Evolutionary conservation across 2,113 vertebrate species (phyloP), one percentile per base, ranked within the genome.

Genomic region (Catharus minimus): DNA sequence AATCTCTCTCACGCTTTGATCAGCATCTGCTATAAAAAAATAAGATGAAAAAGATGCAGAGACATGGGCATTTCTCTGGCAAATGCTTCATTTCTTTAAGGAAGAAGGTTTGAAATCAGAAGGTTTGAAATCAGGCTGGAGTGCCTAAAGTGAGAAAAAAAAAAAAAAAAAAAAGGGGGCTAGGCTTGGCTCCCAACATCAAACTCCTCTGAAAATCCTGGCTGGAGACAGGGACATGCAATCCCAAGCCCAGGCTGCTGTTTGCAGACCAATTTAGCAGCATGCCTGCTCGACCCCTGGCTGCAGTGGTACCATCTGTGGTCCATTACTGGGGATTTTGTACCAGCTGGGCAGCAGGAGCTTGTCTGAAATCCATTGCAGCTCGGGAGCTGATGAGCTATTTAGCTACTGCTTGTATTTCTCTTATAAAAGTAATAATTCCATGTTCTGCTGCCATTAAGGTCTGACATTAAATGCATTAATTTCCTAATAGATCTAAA

Each of bases 331-430:
- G 2, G 67, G 66, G 78, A 82, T 95, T 92, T 95, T 71, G 44
- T 85, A 89, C 71, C 88, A 93, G 93, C 77, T 94, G 92, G 88
- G 81, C 83, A 90, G 67, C 92, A 90, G 78, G 62, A 95, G 67
- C 81, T 90, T 8, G 2, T 67, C 67, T 84, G 86, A 94, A 92
- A 79, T 28, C 64, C 67, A 85, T 15, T 5, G 27, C 58, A 79
- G 39, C 66, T 82, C 2, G 0, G 77, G 86, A 94, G 82, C 69
- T 84, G 93, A 74, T 50, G 65, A 90, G 66, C 69, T 86, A 50
- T 65, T 93, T 89, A 95, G 86, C 81, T 92, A 92, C 90, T 47
- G 77, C 81, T 93, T 82, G 66, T 84, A 61, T 87, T 92, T 72
- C 32, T 92, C 86, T 68, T 87, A 91, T 69, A 87, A 82, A 92